These are phyloP conservation scores for Caretta caretta DNA, from an alignment of 2,113 vertebrate genomes.

Conservation along the genomic window DNA sequence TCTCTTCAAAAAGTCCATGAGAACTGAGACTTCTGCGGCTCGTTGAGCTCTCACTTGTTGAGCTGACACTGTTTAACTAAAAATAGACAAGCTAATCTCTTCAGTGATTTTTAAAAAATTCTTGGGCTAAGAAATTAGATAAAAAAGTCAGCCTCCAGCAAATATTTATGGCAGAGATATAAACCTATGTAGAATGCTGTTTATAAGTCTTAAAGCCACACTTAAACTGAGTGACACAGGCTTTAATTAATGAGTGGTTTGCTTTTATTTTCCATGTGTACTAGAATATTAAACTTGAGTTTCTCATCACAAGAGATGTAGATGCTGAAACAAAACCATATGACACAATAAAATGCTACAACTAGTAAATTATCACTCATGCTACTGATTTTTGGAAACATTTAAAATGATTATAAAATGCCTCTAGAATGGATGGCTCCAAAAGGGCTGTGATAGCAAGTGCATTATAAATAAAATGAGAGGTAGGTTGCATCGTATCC, in stretches of 20 bases:
- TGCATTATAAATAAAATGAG: neutral
- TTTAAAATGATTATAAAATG: neutral
- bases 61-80: neutral
- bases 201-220: conserved; percentile 15
- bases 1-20: neutral
- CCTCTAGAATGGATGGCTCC: neutral
- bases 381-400: neutral
- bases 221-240: conserved; percentile 49
- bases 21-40: neutral
- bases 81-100: neutral
- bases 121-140: neutral
- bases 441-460: neutral
- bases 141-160: neutral
- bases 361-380: neutral
- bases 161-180: conserved; percentile 1
- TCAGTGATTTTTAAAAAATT: neutral
- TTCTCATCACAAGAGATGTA: conserved; percentile 2
- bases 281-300: conserved; percentile 14
- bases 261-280: conserved; percentile 46
- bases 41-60: neutral
- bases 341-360: neutral
- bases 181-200: conserved; percentile 3
- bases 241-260: conserved; percentile 59
- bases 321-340: neutral
- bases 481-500: neutral